Evolutionary conservation across 2,888 invertebrate genomes (phyloP), one percentile per base, ranked within the genome.

Genomic region (Limenitis camilla): DNA sequence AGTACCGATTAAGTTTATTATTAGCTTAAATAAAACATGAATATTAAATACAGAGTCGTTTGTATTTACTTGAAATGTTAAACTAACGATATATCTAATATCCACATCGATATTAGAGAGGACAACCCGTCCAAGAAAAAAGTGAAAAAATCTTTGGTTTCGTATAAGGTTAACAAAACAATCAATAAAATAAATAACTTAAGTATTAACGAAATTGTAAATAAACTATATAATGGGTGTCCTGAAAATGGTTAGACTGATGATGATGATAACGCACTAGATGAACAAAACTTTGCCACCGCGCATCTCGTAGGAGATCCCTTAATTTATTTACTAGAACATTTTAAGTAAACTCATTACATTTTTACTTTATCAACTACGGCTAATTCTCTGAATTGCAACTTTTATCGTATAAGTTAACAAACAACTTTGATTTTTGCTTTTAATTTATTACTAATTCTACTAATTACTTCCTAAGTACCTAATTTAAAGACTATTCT

Each of bases 311-410:
- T 49, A 58, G 40, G 58, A 52, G 60, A 51, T 59, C 53, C 59
- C 72, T 72, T 72, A 69, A 63, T 69, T 74, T 68, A 74, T 69
- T 61, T 58, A 68, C 74, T 76, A 75, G 63, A 61, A 62, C 65
- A 60, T 68, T 83, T 83, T 77, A 75, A 75, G 73, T 70, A 71
- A 80, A 74, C 69, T 69, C 57, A 70, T 81, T 81, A 80, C 69
- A 66, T 68, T 69, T 67, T 67, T 61, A 74, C 72, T 79, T 78
- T 69, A 71, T 74, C 72, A 60, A 65, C 79, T 86, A 83, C 77
- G 77, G 74, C 81, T 84, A 85, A 83, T 71, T 71, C 81, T 86
- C 87, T 85, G 87, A 86, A 87, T 83, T 85, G 86, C 86, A 83
- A 82, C 66, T 81, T 85, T 82, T 83, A 82, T 81, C 72, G 73